Conservation (phyloP, 2,888 invertebrate species). For the Phorcus lineatus region DNA sequence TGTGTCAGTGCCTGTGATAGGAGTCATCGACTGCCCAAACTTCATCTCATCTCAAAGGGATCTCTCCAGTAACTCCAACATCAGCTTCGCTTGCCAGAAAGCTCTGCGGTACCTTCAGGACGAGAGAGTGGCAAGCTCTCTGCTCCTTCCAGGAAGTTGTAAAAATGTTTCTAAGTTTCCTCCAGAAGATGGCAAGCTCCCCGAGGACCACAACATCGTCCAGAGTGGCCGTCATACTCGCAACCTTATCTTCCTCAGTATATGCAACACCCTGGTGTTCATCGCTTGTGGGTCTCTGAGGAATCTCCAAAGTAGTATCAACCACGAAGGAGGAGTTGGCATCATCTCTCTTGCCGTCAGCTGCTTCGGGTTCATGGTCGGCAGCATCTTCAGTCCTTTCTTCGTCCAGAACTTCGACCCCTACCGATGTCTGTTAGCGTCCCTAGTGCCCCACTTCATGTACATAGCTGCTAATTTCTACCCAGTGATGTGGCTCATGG, state of each 20-base stretch:
- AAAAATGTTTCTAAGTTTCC: not conserved
- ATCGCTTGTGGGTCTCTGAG: slow-evolving; percentile 66
- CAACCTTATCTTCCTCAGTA: slow-evolving; percentile 66
- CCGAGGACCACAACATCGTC: slow-evolving; percentile 22
- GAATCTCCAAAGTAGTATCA: slow-evolving; percentile 73
- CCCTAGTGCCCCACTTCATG: slow-evolving; percentile 57
- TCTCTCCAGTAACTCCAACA: slow-evolving; percentile 23
- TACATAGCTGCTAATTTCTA: slow-evolving; percentile 67
- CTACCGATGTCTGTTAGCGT: slow-evolving; percentile 54
- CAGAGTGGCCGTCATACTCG: slow-evolving; percentile 55
- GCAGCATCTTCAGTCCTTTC: slow-evolving; percentile 69
- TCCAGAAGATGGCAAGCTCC: not conserved
- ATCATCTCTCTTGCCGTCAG: slow-evolving; percentile 64
- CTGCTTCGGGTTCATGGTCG: slow-evolving; percentile 64
- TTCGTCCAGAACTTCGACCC: slow-evolving; percentile 67
- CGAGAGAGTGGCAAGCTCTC: slow-evolving; percentile 39
- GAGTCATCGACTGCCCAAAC: not conserved
- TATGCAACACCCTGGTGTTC: slow-evolving; percentile 62
- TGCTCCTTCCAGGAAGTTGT: slow-evolving; percentile 27
- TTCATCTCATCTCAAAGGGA: slow-evolving; percentile 19
- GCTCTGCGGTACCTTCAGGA: slow-evolving; percentile 37
- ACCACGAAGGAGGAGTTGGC: slow-evolving; percentile 68
- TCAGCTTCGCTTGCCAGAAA: slow-evolving; percentile 38
- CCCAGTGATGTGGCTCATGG: slow-evolving; percentile 64
- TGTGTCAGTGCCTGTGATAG: not conserved